A percentile compares a stretch with the other conserved stretches of the same genome.
These are phyloP conservation scores for Capromys pilorides DNA, from an alignment of 2,797 vertebrate species.

Conservation along the genomic window DNA sequence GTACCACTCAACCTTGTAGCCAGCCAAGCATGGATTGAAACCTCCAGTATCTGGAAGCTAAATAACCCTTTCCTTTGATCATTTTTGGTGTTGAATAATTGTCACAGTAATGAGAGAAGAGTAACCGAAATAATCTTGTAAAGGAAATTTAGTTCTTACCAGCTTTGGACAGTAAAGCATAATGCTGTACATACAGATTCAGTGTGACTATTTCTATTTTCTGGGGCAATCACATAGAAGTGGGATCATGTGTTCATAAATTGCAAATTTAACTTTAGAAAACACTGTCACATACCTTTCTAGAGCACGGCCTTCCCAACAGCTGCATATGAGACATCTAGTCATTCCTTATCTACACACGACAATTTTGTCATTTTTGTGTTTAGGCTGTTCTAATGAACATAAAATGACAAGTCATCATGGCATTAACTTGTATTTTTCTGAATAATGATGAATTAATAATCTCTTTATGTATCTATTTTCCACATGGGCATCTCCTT, in stretches of 20 bases:
- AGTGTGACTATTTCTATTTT: not conserved
- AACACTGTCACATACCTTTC: not conserved
- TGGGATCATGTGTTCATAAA: not conserved
- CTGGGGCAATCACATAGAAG: not conserved
- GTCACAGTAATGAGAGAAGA: too few species aligned
- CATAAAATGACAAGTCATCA: not conserved
- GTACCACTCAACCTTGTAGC: too few species aligned
- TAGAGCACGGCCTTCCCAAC: not conserved
- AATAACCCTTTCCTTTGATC: too few species aligned
- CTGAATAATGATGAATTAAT: not conserved
- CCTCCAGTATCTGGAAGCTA: too few species aligned
- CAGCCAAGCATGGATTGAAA: too few species aligned
- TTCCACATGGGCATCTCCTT: not conserved
- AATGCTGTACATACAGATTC: not conserved
- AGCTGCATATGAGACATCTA: not conserved
- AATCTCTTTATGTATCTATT: not conserved
- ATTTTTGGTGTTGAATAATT: too few species aligned
- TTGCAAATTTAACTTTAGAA: not conserved
- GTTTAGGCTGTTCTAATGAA: not conserved
- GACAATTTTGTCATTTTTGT: not conserved
- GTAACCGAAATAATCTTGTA: not conserved
- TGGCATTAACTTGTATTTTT: not conserved
- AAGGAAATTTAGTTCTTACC: not conserved
- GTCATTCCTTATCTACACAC: not conserved
- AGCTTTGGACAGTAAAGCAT: not conserved